Conservation (phyloP, 92 coral and sea anemone species). For the Paragorgia papillata region DNA sequence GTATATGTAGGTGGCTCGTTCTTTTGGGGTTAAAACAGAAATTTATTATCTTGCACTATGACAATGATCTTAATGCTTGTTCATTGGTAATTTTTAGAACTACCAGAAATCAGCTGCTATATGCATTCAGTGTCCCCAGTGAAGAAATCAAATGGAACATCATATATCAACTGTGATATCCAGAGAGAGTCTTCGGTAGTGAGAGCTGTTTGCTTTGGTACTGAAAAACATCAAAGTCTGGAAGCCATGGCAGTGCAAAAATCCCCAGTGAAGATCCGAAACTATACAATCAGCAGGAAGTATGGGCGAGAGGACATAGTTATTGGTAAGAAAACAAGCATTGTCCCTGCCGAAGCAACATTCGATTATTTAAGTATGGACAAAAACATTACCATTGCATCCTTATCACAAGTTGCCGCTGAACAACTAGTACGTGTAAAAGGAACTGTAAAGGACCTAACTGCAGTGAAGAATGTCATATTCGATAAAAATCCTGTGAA, state of each 20-base stretch:
- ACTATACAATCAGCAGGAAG: conserved; percentile 56
- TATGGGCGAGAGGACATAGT: conserved; percentile 60
- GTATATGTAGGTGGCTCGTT: too few species aligned
- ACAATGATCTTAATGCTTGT: too few species aligned
- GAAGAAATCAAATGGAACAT: conserved; percentile 53
- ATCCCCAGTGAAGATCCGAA: conserved; percentile 63
- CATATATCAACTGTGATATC: conserved; percentile 61
- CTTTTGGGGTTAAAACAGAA: too few species aligned
- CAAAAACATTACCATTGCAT: conserved; percentile 51
- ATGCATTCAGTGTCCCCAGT: conserved; percentile 59
- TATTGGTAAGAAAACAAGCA: conserved; percentile 47
- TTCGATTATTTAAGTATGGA: conserved; percentile 46
- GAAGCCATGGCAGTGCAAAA: conserved; percentile 60
- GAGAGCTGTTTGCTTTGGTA: conserved; percentile 54
- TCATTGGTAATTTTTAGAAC: conserved; percentile 32
- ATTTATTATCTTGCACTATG: too few species aligned
- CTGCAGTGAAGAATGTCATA: conserved; percentile 46
- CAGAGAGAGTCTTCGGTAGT: conserved; percentile 48
- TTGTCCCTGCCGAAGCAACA: conserved; percentile 40
- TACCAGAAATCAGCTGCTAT: conserved; percentile 49
- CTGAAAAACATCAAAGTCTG: conserved; percentile 57
- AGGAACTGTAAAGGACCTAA: conserved; percentile 51
- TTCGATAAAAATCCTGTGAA: conserved; percentile 50
- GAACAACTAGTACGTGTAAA: conserved; percentile 52
- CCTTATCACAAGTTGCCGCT: conserved; percentile 61